Base-by-base conservation (phyloP, 2,113 vertebrate species). In the Orcinus orca region DNA sequence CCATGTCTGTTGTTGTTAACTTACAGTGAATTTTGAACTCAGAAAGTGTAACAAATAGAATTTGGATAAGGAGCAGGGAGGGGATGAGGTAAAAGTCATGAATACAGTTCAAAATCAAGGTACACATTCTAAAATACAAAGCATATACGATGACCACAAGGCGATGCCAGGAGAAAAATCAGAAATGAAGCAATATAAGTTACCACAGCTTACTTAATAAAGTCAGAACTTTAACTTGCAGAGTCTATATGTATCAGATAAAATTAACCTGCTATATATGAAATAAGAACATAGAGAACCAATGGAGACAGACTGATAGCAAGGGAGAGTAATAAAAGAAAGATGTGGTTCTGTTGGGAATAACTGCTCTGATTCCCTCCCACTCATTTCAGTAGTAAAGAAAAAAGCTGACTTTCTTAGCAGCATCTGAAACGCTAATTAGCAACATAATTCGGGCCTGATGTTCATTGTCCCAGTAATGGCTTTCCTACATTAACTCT, bases 391-490 rank as follows among this genome's bases (percentile, higher is more conserved):
- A 97, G 9, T 36, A 90, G 86, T 60, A 97, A 95, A 47, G 90
- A 33, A 71, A 76, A 85, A 94, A 26, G 7, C 53, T 93, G 26
- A 67, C 93, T 98, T 36, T 97, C 93, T 97, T 97, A 97, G 38
- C 41, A 97, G 73, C 94, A 91, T 97, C 23, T 88, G 93, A 93
- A 93, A 88, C 62, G 36, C 81, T 98, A 98, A 98, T 98, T 98
- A 98, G 87, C 67, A 95, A 68, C 38, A 97, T 98, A 97, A 98
- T 98, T 98, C 55, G 23, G 67, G 31, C 58, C 82, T 93, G 65
- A 95, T 96, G 77, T 96, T 97, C 88, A 93, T 55, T 98, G 93
- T 62, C 53, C 93, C 89, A 90, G 93, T 93, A 96, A 97, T 92
- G 81, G 60, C 65, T 98, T 98, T 98, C 47, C 23, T 96, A 65